Evolutionary conservation across 2,113 vertebrate genomes (phyloP), one percentile per base, ranked within the genome.

Genomic region (Myotis brandtii): DNA sequence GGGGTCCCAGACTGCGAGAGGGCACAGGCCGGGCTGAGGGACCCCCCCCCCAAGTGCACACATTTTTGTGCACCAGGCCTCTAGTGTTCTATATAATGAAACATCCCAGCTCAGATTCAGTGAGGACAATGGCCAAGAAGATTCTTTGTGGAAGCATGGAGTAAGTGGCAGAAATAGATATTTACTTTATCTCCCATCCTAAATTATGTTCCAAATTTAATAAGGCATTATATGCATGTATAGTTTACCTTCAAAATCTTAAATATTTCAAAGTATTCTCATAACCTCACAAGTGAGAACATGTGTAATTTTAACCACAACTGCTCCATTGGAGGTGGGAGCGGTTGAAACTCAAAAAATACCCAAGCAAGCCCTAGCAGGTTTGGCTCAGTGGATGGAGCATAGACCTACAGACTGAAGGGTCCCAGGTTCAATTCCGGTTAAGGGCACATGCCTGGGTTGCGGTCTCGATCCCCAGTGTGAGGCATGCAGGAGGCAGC

Each of bases 141-240:
- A 34, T 18, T 64, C 20, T 81, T 87, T 25, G 3, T 5, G 54
- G 30, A 75, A 54, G 43, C 50, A 54, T 11, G 59, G 48, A 69
- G 13, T 13, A 54, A 75, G 13, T 10, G 30, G 9, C 18, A 86
- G 21, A 84, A 84, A 84, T 18, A 76, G 59, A 56, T 54, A 50
- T 83, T 91, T 70, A 84, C 34, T 69, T 79, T 37, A 20, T 9
- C 30, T 50, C 10, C 27, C 50, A 43, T 13, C 82, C 75, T 56
- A 91, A 64, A 92, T 52, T 50, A 67, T 86, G 67, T 67, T 90
- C 23, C 69, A 18, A 67, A 34, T 54, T 48, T 93, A 95, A 75
- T 6, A 9, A 81, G 56, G 4, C 12, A 81, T 48, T 81, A 10
- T 84, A 52, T 69, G 17, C 46, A 76, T 46, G 6, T 66, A 25